phyloP scores from a whole-genome alignment of 92 coral and sea anemone species.

The Isaurus tuberculatus region DNA sequence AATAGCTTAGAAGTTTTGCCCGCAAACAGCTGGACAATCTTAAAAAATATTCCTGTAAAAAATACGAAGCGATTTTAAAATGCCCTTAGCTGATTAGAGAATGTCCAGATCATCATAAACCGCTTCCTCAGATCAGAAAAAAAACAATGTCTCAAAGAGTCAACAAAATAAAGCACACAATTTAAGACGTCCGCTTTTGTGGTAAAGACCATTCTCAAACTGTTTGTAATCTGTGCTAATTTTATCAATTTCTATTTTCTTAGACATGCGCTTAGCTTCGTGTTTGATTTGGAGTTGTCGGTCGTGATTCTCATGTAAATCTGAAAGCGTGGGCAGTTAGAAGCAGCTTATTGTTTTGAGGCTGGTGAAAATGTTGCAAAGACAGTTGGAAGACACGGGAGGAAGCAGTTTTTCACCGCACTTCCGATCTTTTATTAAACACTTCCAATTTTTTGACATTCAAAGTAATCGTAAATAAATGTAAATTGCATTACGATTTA shows the following conservation, averaged over 20 bases:
- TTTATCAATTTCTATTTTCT: constrained; percentile 31
- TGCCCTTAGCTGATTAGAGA: constrained; percentile 20
- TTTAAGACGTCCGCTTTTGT: constrained; percentile 44
- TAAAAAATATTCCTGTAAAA: neutral
- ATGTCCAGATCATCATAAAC: constrained; percentile 25
- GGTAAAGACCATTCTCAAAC: constrained; percentile 27
- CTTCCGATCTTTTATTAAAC: constrained; percentile 41
- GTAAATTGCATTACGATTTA: constrained; percentile 20
- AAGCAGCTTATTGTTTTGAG: constrained; percentile 3
- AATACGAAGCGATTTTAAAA: constrained; percentile 6
- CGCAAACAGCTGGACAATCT: constrained; percentile 30
- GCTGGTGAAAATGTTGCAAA: constrained; percentile 16
- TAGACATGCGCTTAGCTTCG: constrained; percentile 24
- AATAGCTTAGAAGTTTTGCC: neutral
- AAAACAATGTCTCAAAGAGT: constrained; percentile 28
- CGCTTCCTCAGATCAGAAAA: constrained; percentile 15
- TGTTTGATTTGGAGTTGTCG: constrained; percentile 38
- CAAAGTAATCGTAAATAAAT: neutral
- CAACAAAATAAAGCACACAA: constrained; percentile 9
- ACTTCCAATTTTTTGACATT: constrained; percentile 21
- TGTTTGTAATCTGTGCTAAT: constrained; percentile 28
- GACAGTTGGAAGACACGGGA: neutral
- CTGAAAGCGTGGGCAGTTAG: constrained; percentile 42
- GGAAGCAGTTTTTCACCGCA: constrained; percentile 41
- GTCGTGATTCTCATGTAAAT: constrained; percentile 75